Conservation (phyloP, 2,113 vertebrate genomes). For the Prionailurus bengalensis region DNA sequence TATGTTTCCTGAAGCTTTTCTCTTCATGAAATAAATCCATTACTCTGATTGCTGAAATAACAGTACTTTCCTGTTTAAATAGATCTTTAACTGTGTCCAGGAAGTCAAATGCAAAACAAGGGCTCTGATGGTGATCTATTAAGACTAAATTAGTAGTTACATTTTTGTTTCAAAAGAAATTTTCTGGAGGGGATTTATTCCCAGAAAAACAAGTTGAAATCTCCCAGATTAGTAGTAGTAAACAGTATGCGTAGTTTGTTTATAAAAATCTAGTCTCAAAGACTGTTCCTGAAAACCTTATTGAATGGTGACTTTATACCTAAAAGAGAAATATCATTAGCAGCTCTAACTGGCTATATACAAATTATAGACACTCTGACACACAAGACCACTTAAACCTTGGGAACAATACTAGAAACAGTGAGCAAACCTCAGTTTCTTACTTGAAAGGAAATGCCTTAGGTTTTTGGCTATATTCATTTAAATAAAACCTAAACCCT, state of each 20-base stretch:
- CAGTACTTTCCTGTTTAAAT: constrained; percentile 79
- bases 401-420: neutral
- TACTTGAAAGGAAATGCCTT: constrained; percentile 6
- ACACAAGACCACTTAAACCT: neutral
- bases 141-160: constrained; percentile 58
- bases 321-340: neutral
- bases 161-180: constrained; percentile 62
- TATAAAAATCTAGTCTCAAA: constrained; percentile 27
- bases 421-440: neutral
- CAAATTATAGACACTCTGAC: neutral
- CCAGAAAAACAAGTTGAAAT: neutral
- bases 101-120: constrained; percentile 81
- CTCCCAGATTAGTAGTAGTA: constrained; percentile 33
- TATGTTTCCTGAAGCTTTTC: constrained; percentile 63
- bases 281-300: neutral
- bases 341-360: neutral
- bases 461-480: neutral
- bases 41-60: constrained; percentile 72
- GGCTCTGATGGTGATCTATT: constrained; percentile 3
- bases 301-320: constrained; percentile 3
- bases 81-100: constrained; percentile 78
- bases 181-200: constrained; percentile 62
- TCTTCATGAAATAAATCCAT: constrained; percentile 41
- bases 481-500: constrained; percentile 44
- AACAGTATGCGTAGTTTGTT: neutral